Evolutionary conservation across 2,113 vertebrate genomes (phyloP), one percentile per base, ranked within the genome.

Genomic region (Paradoxurus hermaphroditus): DNA sequence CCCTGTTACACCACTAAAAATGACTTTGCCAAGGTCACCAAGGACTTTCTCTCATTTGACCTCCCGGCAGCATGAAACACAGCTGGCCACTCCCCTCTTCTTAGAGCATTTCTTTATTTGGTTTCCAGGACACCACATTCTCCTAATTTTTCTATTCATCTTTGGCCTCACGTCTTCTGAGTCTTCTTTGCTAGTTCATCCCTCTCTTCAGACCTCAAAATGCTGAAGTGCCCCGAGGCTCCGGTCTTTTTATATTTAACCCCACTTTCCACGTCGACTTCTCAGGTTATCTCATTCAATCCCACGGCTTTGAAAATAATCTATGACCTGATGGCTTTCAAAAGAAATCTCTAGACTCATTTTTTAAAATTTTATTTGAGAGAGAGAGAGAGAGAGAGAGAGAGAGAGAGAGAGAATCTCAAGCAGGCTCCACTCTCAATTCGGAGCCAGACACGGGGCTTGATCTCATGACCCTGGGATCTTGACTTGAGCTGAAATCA

Each of bases 21-120:
- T 41, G 53, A 68, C 87, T 95, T 88, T 81, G 62, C 19, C 44
- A 88, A 65, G 31, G 81, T 86, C 92, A 90, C 15, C 63, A 68
- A 93, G 34, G 36, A 79, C 31, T 49, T 70, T 41, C 49, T 89
- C 19, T 34, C 51, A 44, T 44, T 59, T 1, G 31, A 87, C 83
- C 59, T 94, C 44, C 51, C 5, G 62, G 84, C 46, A 77, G 27
- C 75, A 73, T 91, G 49, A 67, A 93, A 41, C 44, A 49, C 11
- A 72, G 83, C 51, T 36, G 77, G 86, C 78, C 31, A 49, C 77
- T 83, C 97, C 84, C 51, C 87, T 36, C 44, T 96, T 89, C 73
- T 95, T 77, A 85, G 41, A 92, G 90, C n/a, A 51, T 88, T 92
- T 94, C 93, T 90, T 89, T n/a, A 85, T 86, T 94, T 68, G 82